Percentiles rank a stretch among this genome's conserved stretches.
Conservation (phyloP, 2,888 invertebrate genomes). For the Monoplex corrugatus region DNA sequence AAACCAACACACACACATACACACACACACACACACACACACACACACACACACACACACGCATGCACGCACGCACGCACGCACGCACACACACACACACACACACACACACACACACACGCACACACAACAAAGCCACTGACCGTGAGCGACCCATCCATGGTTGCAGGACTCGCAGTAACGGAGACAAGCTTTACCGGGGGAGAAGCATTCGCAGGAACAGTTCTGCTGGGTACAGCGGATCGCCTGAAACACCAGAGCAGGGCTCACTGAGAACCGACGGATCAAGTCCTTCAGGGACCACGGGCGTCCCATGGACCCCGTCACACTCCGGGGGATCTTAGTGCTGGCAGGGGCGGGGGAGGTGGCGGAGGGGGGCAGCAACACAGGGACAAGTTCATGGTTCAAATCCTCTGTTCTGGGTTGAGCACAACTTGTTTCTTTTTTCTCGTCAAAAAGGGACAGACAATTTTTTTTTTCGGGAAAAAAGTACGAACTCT, state of each 20-base stretch:
- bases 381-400: slow-evolving; percentile 48
- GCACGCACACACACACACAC: not conserved
- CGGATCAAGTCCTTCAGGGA: slow-evolving; percentile 54
- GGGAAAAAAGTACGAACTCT: no score
- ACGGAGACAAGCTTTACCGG: slow-evolving; percentile 86
- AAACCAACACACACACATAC: slow-evolving; percentile 22
- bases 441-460: no score
- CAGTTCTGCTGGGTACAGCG: slow-evolving; percentile 87
- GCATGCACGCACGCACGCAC: not conserved
- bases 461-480: no score
- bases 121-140: slow-evolving; percentile 77
- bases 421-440: not conserved
- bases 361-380: slow-evolving; percentile 42
- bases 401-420: not conserved
- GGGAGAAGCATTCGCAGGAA: slow-evolving; percentile 87
- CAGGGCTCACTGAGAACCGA: slow-evolving; percentile 55
- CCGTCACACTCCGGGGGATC: slow-evolving; percentile 38
- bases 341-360: slow-evolving; percentile 45
- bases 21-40: slow-evolving; percentile 25
- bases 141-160: slow-evolving; percentile 89
- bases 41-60: not conserved
- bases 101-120: no score
- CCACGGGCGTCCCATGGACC: slow-evolving; percentile 37
- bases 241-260: slow-evolving; percentile 79
- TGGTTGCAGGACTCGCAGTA: slow-evolving; percentile 88